Base-by-base conservation (phyloP, 2,888 invertebrate species). In the Pilophorus perplexus region DNA sequence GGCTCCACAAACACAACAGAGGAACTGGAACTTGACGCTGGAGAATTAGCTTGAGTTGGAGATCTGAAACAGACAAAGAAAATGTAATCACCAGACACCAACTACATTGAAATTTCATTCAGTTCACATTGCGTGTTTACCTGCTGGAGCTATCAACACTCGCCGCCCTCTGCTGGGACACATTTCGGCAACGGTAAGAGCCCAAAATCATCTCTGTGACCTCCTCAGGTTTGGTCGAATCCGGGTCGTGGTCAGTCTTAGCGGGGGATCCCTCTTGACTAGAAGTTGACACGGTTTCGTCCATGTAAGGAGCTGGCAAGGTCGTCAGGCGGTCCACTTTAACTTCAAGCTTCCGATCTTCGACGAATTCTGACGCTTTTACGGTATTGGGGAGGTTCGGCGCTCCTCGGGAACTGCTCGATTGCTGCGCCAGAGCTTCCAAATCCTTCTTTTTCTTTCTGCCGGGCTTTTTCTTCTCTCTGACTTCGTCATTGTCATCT, bases 281-380 rank as follows among this genome's bases (percentile, higher is more conserved):
- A 62, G 62, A 62, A 10, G 62, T 62, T 10, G 62, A 62, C 20
- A 62, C 62, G 1, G 62, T 62, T 33, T 62, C 62, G 37, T 62
- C 62, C 33, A 46, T 44, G 20, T 16, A 46, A 12, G 44, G 18
- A 10, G 10, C 33, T 10, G 27, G 25, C 12, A 42, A 16, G 14
- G 22, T 42, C 16, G 8, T 20, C 6, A 59, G 14, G 1, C 59
- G 40, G 25, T 59, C 59, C 42, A 59, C 23, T 16, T 52, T 52
- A 2, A 52, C 33, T 18, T 52, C 52, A 2, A 52, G 28, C 52
- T 52, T 52, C n/a, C 25, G 52, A 18, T 52, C 27, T 28, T 52
- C 52, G 12, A 14, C 28, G 28, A 52, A 52, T 3, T 52, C 52
- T 10, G 52, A 52, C 10, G 28, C 12, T 14, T 20, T 3, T 2